phyloP scores from a whole-genome alignment of 2,797 vertebrate genomes.

The Hipposideros larvatus region DNA sequence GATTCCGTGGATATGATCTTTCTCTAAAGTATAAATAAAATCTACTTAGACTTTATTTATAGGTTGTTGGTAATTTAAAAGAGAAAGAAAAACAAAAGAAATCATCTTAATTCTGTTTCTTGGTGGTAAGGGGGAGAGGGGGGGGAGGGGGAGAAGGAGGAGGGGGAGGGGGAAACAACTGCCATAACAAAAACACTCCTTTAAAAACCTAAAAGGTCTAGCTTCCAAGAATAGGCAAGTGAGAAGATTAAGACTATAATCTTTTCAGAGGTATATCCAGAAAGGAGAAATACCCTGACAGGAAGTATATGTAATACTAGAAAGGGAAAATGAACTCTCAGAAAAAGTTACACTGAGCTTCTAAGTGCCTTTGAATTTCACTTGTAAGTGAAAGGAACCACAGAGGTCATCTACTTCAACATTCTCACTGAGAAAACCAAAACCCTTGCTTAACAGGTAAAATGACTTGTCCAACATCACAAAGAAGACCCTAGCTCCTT shows the following conservation, averaged over 20 bases:
- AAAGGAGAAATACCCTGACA: conserved; percentile 21
- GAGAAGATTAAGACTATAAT: conserved; percentile 9
- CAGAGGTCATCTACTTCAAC: not conserved
- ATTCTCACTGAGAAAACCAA: conserved; percentile 10
- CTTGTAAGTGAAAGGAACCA: not conserved
- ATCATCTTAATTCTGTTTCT: conserved; percentile 26
- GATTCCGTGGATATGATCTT: not conserved
- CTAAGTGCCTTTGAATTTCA: conserved; percentile 22
- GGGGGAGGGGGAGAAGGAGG: too few relatives aligned
- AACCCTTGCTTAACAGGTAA: not conserved
- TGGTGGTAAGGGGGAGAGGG: not conserved
- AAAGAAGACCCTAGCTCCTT: not conserved
- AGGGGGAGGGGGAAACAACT: not conserved
- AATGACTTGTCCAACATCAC: not conserved
- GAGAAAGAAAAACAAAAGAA: not conserved
- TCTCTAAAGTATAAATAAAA: not conserved
- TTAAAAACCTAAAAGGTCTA: conserved; percentile 21
- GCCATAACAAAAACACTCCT: not conserved
- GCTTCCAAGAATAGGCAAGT: not conserved
- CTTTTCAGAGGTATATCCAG: conserved; percentile 16
- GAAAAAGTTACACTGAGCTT: not conserved
- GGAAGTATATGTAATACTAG: not conserved
- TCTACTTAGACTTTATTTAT: not conserved
- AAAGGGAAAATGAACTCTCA: conserved; percentile 43
- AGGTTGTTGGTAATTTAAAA: not conserved